Base-by-base conservation (phyloP, 1,140 invertebrate species). In the Sycophila sp. region DNA sequence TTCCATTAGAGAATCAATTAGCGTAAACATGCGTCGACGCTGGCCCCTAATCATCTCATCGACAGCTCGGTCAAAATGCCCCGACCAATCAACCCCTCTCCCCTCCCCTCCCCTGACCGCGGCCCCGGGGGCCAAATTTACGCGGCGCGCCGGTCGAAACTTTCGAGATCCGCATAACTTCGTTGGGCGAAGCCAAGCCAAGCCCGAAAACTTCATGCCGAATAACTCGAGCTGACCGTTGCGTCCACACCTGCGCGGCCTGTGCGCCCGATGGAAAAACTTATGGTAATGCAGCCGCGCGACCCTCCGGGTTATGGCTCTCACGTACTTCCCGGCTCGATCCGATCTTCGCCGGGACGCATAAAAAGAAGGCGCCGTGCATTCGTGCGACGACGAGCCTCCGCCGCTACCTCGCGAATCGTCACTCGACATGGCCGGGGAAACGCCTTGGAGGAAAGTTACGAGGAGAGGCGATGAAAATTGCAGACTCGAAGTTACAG, bases 1-100 rank as follows among this genome's bases (percentile, higher is more conserved):
- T 62, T 45, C 59, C 40, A 62, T 62, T 47, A 62, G 59, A 47
- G 42, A 62, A 62, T 62, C 59, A 62, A 62, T 62, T 62, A 62
- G 59, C 38, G 28, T 22, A 26, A 24, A 19, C 4, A 28, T 62
- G 24, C 34, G 7, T 40, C 22, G 13, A 62, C 28, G 24, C 38
- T 17, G 13, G 6, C 26, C 19, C 26, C 15, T 60, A 60, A 60
- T 60, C 24, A 60, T 60, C 26, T 60, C 32, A 45, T 32, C 38
- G 58, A 60, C 51, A 55, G 51, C 30, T 7, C 51, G 51, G 34
- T 55, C 34, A 55, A 55, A 55, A 55, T 55, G 38, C 2, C 38
- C n/a, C 38, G 11, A 2, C 11, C 8, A 2, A 40, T 40, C 38
- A 15, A 10, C n/a, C 38, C 2, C 38, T 40, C 38, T 40, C 38